Conservation (phyloP, 2,888 invertebrate genomes). For the Hypena proboscidalis region DNA sequence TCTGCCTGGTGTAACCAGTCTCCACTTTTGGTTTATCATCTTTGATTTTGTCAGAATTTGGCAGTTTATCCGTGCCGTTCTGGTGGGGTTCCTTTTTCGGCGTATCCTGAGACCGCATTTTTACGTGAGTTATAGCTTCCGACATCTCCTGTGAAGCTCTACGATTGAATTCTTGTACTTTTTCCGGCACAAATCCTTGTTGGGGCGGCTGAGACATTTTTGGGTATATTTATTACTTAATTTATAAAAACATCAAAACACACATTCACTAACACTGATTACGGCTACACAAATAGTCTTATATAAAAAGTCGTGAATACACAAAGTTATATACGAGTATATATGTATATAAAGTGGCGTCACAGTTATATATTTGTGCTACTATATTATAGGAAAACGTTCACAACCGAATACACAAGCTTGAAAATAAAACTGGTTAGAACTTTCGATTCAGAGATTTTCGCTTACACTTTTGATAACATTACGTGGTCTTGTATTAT, state of each 20-base stretch:
- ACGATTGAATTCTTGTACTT: conserved; percentile 75
- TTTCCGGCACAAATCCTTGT: conserved; percentile 76
- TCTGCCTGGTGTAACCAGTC: conserved; percentile 56
- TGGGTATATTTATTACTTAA: conserved; percentile 9
- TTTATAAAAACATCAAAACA: conserved; percentile 45
- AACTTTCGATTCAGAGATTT: neutral
- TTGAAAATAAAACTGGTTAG: conserved; percentile 15
- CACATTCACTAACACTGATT: conserved; percentile 42
- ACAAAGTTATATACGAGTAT: conserved; percentile 34
- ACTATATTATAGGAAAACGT: conserved; percentile 63
- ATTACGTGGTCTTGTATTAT: conserved; percentile 14
- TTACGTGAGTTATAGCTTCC: conserved; percentile 52
- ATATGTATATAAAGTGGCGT: conserved; percentile 36
- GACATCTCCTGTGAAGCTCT: conserved; percentile 73
- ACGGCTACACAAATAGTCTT: conserved; percentile 39
- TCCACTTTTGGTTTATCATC: conserved; percentile 57
- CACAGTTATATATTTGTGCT: conserved; percentile 39
- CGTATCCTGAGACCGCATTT: conserved; percentile 50
- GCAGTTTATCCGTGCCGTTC: conserved; percentile 52
- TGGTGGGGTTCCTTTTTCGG: conserved; percentile 64
- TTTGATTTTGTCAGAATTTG: conserved; percentile 47
- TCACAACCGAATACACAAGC: conserved; percentile 74
- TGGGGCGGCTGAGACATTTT: conserved; percentile 77
- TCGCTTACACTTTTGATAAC: neutral
- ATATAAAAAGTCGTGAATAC: conserved; percentile 44